These are phyloP conservation scores for Caerostris extrusa DNA, from an alignment of 1,140 invertebrate species.

Conservation along the genomic window DNA sequence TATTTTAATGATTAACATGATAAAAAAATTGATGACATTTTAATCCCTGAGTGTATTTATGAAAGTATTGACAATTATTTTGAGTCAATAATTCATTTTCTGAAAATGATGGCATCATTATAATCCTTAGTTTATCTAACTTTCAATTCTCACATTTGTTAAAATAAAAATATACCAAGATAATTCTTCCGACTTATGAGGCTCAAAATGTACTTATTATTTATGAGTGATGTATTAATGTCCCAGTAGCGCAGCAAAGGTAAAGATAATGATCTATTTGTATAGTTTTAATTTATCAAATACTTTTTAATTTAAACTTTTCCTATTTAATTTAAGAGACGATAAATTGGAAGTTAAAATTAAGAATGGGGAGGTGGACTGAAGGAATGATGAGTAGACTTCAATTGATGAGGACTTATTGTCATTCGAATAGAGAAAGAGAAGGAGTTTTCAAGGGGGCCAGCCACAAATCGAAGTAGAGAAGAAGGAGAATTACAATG, in stretches of 20 bases:
- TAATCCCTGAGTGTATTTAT: background rate
- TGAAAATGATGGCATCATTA: background rate
- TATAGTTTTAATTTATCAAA: background rate
- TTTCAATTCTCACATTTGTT: background rate
- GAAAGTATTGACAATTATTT: background rate
- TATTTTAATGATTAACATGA: background rate
- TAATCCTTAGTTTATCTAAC: background rate
- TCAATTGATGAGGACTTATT: background rate
- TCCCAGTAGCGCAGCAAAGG: background rate
- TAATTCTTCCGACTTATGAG: too few species aligned
- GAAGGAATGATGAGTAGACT: background rate
- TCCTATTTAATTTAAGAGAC: background rate
- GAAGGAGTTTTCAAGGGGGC: background rate
- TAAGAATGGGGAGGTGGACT: background rate
- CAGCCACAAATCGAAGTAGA: background rate
- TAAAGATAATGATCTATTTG: background rate
- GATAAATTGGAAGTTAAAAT: background rate
- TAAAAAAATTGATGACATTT: background rate
- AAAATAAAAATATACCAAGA: background rate
- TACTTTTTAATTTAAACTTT: background rate
- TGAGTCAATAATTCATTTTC: background rate
- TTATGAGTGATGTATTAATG: background rate
- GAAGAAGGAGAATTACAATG: background rate
- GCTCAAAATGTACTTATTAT: too few species aligned
- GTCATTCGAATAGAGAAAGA: background rate